Base-by-base conservation (phyloP, 2,888 invertebrate species). In the Hedychridium roseum region DNA sequence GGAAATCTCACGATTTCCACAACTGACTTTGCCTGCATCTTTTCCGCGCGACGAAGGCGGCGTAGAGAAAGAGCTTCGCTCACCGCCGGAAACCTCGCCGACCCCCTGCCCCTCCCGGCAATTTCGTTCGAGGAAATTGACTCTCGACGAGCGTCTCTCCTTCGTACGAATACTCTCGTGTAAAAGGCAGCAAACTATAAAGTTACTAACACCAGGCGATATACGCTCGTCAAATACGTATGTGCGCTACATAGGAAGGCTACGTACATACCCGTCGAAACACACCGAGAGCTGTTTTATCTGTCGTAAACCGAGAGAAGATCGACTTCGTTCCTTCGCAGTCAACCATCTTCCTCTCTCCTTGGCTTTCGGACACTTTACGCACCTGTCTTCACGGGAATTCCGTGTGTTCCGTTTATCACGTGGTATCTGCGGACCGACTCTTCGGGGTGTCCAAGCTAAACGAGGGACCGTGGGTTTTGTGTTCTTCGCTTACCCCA, bases 51-150 rank as follows among this genome's bases (percentile, higher is more conserved):
- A 44, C 50, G 45, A 59, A n/a, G n/a, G n/a, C n/a, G n/a, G n/a
- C n/a, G n/a, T n/a, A n/a, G n/a, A n/a, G n/a, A n/a, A n/a, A n/a
- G n/a, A n/a, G n/a, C 11, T 3, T 16, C 16, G 31, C 15, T 45
- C 26, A 32, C 44, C 11, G 37, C 27, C 26, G 40, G 42, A 50
- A 58, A 57, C 34, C 41, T 37, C 14, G 41, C 21, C 36, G 37
- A 20, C 45, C 20, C n/a, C n/a, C n/a, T n/a, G n/a, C n/a, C n/a
- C 32, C 41, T 31, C 38, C 37, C 50, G 45, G 37, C 38, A 38
- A 48, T 59, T 60, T 60, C 60, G 47, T 58, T 56, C 46, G 49
- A 44, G 58, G 57, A 64, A 66, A 68, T 66, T 64, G 62, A 66
- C 62, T 66, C 57, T 60, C 50, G 46, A 54, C 50, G 43, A 51